Percentiles rank a stretch among this genome's conserved stretches.
These are phyloP conservation scores for Spodoptera littoralis DNA, from an alignment of 2,888 invertebrate species.

Conservation along the genomic window DNA sequence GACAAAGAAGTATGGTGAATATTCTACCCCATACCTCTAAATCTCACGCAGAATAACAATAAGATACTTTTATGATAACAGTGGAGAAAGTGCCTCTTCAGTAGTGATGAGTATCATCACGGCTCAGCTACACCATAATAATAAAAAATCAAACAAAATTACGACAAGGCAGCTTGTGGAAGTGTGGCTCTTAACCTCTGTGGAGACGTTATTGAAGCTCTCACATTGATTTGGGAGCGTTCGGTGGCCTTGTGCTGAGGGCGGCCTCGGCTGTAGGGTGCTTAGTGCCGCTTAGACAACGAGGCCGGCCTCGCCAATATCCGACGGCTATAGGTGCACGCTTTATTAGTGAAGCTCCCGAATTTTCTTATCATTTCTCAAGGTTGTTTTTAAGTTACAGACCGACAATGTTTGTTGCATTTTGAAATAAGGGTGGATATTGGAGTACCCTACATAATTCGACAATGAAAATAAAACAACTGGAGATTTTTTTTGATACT, in stretches of 20 bases:
- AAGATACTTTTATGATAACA: too few relatives aligned
- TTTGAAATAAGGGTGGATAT: neutral
- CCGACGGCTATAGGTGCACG: slow-evolving; percentile 65
- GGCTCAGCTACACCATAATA: slow-evolving; percentile 3
- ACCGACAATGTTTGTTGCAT: too few relatives aligned
- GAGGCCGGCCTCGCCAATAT: slow-evolving; percentile 74
- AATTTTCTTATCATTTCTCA: neutral
- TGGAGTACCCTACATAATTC: neutral
- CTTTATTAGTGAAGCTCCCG: slow-evolving; percentile 41
- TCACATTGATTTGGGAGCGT: slow-evolving; percentile 62
- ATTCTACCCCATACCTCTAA: too few relatives aligned
- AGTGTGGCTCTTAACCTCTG: slow-evolving; percentile 37
- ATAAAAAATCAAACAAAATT: slow-evolving; percentile 20
- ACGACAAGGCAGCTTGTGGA: slow-evolving; percentile 13
- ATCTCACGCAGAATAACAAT: too few relatives aligned
- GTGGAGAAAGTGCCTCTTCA: neutral
- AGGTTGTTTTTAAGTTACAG: too few relatives aligned
- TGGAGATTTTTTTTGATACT: too few relatives aligned
- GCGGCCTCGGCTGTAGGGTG: slow-evolving; percentile 71
- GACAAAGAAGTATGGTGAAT: neutral
- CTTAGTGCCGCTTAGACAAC: slow-evolving; percentile 64
- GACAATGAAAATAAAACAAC: too few relatives aligned
- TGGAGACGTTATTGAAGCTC: slow-evolving; percentile 49
- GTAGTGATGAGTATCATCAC: neutral
- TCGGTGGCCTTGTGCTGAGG: slow-evolving; percentile 69